phyloP scores from a whole-genome alignment of 2,888 invertebrate genomes.

The Marasmarcha lunaedactyla region DNA sequence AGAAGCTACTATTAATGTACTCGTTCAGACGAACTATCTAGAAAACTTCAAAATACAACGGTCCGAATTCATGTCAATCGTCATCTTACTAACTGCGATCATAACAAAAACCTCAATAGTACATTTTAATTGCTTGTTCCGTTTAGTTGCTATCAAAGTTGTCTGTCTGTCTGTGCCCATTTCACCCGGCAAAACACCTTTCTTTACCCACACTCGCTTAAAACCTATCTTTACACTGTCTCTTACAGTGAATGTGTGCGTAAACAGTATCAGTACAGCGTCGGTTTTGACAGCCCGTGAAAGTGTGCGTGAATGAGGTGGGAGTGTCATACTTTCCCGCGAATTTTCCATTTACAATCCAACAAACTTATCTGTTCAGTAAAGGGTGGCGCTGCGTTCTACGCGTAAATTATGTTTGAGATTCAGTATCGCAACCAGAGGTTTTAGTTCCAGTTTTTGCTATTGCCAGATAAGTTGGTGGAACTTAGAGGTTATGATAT shows the following conservation, averaged over 20 bases:
- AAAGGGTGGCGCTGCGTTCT: too few relatives aligned
- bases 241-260: slow-evolving; percentile 6
- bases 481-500: slow-evolving; percentile 1
- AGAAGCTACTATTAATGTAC: too few relatives aligned
- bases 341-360: slow-evolving; percentile 7
- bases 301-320: slow-evolving; percentile 7
- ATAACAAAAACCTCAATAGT: not conserved
- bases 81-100: not conserved
- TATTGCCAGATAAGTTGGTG: too few relatives aligned
- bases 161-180: slow-evolving; percentile 41
- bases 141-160: not conserved
- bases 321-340: slow-evolving; percentile 25
- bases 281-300: not conserved
- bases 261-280: slow-evolving; percentile 8
- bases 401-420: too few relatives aligned
- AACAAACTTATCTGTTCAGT: too few relatives aligned
- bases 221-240: slow-evolving; percentile 11
- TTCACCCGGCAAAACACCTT: slow-evolving; percentile 63
- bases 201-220: slow-evolving; percentile 53
- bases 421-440: too few relatives aligned
- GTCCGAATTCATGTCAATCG: not conserved
- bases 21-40: too few relatives aligned
- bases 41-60: not conserved
- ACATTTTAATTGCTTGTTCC: slow-evolving; percentile 1
- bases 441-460: too few relatives aligned